Percentiles rank a stretch among this genome's conserved stretches.
These are phyloP conservation scores for Orthochromis malagaraziensis DNA, from an alignment of 2,113 vertebrate species.

Conservation along the genomic window DNA sequence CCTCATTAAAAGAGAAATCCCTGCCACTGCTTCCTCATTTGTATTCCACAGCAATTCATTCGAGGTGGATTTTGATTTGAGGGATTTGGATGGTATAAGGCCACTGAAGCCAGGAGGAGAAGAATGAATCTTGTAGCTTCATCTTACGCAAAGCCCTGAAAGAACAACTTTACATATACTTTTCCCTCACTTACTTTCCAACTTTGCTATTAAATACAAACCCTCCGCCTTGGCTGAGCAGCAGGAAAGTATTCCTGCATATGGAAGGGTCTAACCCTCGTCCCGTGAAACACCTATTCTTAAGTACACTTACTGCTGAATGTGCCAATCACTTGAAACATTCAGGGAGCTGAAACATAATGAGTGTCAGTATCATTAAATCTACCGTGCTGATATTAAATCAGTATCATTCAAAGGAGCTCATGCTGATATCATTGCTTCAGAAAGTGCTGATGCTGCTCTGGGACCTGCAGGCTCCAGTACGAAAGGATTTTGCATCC, in stretches of 20 bases:
- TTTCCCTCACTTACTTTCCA: conserved; percentile 12
- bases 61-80: conserved; percentile 58
- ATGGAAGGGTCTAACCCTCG: background rate
- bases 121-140: conserved; percentile 21
- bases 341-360: conserved; percentile 39
- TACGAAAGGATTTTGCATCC: conserved; percentile 49
- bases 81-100: conserved; percentile 53
- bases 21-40: conserved; percentile 65
- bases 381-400: conserved; percentile 46
- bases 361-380: conserved; percentile 55
- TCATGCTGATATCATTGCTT: conserved; percentile 30
- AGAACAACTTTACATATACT: conserved; percentile 32
- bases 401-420: conserved; percentile 34
- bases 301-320: conserved; percentile 13
- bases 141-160: conserved; percentile 37
- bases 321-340: conserved; percentile 39
- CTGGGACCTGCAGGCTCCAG: conserved; percentile 30
- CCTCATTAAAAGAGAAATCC: conserved; percentile 74
- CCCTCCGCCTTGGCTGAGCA: background rate
- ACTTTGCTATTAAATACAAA: conserved; percentile 14
- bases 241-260: background rate
- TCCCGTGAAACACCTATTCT: background rate
- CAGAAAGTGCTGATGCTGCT: conserved; percentile 60
- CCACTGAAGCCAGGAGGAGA: conserved; percentile 39
- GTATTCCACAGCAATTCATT: conserved; percentile 59